A percentile compares a stretch with the other conserved stretches of the same genome.
These are phyloP conservation scores for Pica pica DNA, from an alignment of 2,113 vertebrate species.

Conservation along the genomic window DNA sequence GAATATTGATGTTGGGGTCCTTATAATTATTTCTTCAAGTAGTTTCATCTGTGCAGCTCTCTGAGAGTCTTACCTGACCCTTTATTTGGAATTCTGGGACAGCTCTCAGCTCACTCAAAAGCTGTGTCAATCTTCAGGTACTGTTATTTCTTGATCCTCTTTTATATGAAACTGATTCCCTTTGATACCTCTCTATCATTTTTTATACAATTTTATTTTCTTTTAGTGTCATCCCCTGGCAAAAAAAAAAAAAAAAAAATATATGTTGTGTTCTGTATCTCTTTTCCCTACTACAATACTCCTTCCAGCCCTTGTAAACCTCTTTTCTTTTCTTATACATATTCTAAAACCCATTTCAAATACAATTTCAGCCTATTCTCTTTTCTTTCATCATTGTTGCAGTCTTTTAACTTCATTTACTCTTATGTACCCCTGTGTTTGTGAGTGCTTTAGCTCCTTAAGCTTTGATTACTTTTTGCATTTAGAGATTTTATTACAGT, in stretches of 20 bases:
- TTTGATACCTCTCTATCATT: constrained; percentile 20
- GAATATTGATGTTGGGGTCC: neutral
- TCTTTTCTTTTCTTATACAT: neutral
- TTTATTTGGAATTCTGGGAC: constrained; percentile 22
- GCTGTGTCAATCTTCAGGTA: constrained; percentile 46
- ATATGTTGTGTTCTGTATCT: neutral
- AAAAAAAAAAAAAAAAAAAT: neutral
- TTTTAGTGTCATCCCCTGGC: neutral
- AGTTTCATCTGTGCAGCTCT: neutral
- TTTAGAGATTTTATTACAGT: neutral
- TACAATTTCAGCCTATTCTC: neutral
- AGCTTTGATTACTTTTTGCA: neutral
- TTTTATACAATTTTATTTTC: constrained; percentile 37
- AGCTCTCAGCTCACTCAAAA: constrained; percentile 35
- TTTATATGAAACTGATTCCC: constrained; percentile 54
- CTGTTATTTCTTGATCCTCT: constrained; percentile 53
- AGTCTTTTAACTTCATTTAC: neutral
- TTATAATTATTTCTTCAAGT: constrained; percentile 10
- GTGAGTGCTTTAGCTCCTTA: neutral
- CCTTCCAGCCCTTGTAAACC: neutral
- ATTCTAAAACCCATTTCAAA: neutral
- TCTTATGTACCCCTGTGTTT: neutral
- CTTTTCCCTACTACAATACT: neutral
- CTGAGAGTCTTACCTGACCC: neutral
- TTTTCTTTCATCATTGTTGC: neutral